Evolutionary conservation across 2,888 invertebrate species (phyloP), one percentile per base, ranked within the genome.

Genomic region (Euzophera pinguis): DNA sequence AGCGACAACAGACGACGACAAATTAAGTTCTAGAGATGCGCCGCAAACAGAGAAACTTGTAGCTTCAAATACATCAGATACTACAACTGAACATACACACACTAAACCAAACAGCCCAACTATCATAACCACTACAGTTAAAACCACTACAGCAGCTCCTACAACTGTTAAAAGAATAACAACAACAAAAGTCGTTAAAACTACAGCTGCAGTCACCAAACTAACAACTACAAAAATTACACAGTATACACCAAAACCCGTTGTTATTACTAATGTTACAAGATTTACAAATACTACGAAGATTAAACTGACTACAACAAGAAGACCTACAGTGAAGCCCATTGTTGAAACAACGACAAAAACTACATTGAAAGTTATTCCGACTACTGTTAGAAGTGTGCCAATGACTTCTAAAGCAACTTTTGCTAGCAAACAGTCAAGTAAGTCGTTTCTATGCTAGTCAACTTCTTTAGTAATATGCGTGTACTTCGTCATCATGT

Each of bases 241-340:
- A n/a, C n/a, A n/a, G n/a, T n/a, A n/a, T n/a, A n/a, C 52, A 37
- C 52, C 54, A 3, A 56, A 58, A 8, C 47, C 60, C 22, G 58
- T 60, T 27, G 60, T 61, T 8, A 62, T 58, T 13, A 59, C 58
- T 16, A 60, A 59, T 32, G 56, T 57, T 29, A 62, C 63, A 29
- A 59, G 64, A 10, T 58, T 64, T 14, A 63, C 50, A 12, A 61
- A 58, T 27, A 57, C 51, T 34, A 55, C 54, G 50, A 54, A 54
- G 22, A 22, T 3, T 2, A 22, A 22, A 16, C 39, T 55, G n/a
- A 61, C 52, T 5, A 58, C 60, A 34, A 62, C 65, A 17, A 53
- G 55, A 3, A 56, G 34, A 53, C 37, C 61, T 17, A 62, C 64
- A 7, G 60, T 62, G 35, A 61, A 63, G 12, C 48, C 62, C 13